Evolutionary conservation across 2,113 vertebrate species (phyloP).

Genomic region (Candoia aspera): DNA sequence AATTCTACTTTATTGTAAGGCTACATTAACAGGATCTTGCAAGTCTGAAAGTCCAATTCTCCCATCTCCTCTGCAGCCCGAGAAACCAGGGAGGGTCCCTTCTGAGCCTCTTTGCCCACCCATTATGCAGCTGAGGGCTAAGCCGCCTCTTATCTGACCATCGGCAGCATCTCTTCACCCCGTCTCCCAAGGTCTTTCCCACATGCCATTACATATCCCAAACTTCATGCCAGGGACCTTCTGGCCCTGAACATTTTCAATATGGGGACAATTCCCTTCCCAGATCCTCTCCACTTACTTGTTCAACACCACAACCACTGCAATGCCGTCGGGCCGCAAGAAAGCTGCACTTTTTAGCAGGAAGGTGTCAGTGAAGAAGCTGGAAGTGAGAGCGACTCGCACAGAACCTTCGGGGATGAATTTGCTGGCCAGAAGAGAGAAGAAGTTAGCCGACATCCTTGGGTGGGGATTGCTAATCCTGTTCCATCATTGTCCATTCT

Average conservation of each 20-base stretch:
- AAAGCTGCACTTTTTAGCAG: constrained; percentile 76
- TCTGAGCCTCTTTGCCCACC: background rate
- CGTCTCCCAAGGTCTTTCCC: no score
- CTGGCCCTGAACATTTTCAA: background rate
- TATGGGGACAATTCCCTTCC: background rate
- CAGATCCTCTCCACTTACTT: constrained; percentile 52
- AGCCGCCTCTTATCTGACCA: background rate
- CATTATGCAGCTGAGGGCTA: background rate
- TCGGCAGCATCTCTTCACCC: background rate
- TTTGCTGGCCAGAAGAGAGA: constrained; percentile 71
- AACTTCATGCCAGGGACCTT: background rate
- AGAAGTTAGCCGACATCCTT: background rate
- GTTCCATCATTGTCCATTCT: background rate
- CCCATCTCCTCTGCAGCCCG: background rate
- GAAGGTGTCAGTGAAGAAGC: constrained; percentile 16
- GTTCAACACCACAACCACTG: constrained; percentile 79
- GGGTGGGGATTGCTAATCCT: background rate
- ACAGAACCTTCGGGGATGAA: constrained; percentile 83
- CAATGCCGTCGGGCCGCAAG: constrained; percentile 70
- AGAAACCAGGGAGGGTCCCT: background rate
- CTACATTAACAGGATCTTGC: no score
- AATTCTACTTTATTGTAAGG: no score
- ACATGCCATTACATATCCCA: background rate
- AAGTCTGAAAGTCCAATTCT: no score
- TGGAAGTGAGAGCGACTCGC: constrained; percentile 67